phyloP scores from a whole-genome alignment of 2,888 invertebrate genomes.

The Aelia acuminata region DNA sequence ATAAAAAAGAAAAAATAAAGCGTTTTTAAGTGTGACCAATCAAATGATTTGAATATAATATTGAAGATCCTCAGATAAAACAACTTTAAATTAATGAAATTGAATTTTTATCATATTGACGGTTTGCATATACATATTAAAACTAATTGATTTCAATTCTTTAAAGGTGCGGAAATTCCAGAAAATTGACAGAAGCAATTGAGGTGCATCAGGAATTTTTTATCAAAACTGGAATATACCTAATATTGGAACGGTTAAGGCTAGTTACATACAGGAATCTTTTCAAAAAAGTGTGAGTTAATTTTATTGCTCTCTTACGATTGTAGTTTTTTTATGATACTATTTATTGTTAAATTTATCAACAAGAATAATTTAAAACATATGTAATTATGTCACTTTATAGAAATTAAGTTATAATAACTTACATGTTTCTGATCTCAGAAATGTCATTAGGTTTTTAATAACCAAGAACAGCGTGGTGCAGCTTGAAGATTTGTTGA shows the following conservation, averaged over 20 bases:
- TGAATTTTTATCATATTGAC: too few relatives aligned
- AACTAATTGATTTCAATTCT: background rate
- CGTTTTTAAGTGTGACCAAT: too few relatives aligned
- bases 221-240: slow-evolving; percentile 95
- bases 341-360: too few relatives aligned
- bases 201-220: slow-evolving; percentile 91
- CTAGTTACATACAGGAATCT: slow-evolving; percentile 95
- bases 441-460: slow-evolving; percentile 71
- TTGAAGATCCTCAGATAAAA: too few relatives aligned
- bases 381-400: background rate
- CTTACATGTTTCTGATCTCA: background rate
- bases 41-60: too few relatives aligned
- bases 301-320: background rate
- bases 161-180: slow-evolving; percentile 66
- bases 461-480: slow-evolving; percentile 88
- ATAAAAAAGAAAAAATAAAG: too few relatives aligned
- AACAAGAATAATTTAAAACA: too few relatives aligned
- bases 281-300: slow-evolving; percentile 87
- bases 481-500: slow-evolving; percentile 86
- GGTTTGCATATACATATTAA: background rate
- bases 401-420: background rate
- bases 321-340: too few relatives aligned
- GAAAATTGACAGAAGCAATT: slow-evolving; percentile 86
- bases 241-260: slow-evolving; percentile 96
- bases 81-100: too few relatives aligned